phyloP scores from a whole-genome alignment of 2,797 vertebrate genomes.

The Morelia viridis region DNA sequence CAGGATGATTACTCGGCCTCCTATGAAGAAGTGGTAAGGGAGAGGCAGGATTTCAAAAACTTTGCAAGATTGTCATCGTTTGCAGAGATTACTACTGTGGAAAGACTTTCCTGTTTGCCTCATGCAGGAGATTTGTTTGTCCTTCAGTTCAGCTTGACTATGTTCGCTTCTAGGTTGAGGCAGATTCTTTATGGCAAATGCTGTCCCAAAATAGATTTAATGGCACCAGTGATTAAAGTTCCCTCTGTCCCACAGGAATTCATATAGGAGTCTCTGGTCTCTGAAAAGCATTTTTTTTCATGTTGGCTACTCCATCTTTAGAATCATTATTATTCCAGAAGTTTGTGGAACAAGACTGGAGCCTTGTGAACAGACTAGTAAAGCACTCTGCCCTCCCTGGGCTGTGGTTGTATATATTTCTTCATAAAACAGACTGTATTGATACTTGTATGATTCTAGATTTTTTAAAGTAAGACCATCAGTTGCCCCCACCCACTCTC shows the following conservation, averaged over 20 bases:
- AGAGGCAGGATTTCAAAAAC: neutral
- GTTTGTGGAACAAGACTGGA: neutral
- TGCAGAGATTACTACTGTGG: neutral
- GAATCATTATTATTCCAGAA: neutral
- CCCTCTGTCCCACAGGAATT: neutral
- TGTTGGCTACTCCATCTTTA: neutral
- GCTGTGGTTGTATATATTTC: slow-evolving; percentile 26
- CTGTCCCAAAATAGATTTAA: neutral
- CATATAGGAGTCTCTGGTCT: neutral
- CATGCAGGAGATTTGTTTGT: neutral
- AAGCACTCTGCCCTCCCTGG: slow-evolving; percentile 5
- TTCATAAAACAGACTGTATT: slow-evolving; percentile 26
- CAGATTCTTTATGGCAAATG: neutral
- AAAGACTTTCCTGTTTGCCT: neutral
- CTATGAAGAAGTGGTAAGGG: neutral
- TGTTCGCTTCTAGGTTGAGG: neutral
- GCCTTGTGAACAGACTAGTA: neutral
- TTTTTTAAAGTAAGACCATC: neutral
- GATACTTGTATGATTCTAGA: slow-evolving; percentile 18
- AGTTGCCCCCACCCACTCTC: neutral
- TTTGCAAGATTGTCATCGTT: neutral
- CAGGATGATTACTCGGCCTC: neutral
- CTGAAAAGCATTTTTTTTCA: neutral
- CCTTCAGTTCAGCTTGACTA: neutral
- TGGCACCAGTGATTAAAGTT: neutral